These are phyloP conservation scores for Dermochelys coriacea DNA, from an alignment of 2,797 vertebrate species.

Conservation along the genomic window DNA sequence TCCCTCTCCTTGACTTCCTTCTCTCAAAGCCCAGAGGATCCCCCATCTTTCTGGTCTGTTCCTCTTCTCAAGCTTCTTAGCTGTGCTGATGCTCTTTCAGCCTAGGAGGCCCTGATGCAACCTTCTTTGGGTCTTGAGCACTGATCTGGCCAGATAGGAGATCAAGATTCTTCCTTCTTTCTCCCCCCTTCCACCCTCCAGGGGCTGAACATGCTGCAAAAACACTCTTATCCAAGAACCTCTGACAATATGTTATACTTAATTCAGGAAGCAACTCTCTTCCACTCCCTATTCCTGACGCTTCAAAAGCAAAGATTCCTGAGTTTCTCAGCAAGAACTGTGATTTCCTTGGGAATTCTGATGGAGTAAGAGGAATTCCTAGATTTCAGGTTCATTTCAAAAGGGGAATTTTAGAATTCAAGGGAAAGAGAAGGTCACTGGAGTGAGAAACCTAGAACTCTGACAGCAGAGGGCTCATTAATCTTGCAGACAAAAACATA, in stretches of 20 bases:
- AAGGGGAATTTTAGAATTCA: not conserved
- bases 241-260: not conserved
- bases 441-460: not conserved
- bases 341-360: not conserved
- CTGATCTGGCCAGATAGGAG: not conserved
- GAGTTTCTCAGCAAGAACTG: not conserved
- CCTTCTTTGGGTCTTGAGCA: not conserved
- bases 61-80: not conserved
- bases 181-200: not conserved
- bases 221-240: not conserved
- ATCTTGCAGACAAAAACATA: not conserved
- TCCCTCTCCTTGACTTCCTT: not conserved
- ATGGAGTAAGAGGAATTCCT: not conserved
- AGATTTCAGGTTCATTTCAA: not conserved
- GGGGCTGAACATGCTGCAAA: not conserved
- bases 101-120: not conserved
- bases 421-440: not conserved
- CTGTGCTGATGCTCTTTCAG: not conserved
- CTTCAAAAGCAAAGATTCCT: slow-evolving; percentile 3
- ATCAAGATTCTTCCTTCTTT: not conserved
- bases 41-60: not conserved
- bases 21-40: not conserved
- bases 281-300: not conserved
- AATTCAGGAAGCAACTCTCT: not conserved
- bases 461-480: slow-evolving; percentile 29